phyloP scores from a whole-genome alignment of 2,888 invertebrate genomes.

The Prosopocoilus inquinatus region DNA sequence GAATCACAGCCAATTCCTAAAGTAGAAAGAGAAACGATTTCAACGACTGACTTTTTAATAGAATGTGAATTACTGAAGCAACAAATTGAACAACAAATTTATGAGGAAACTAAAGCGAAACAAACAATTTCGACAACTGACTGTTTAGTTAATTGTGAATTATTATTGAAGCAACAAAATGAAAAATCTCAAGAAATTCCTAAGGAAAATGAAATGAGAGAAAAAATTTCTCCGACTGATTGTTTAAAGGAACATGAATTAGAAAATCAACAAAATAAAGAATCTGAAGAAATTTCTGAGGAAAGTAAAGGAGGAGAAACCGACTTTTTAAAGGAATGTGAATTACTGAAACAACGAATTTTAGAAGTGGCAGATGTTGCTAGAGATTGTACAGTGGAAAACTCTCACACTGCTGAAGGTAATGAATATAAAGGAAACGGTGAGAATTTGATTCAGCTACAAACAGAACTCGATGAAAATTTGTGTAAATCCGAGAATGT shows the following conservation, averaged over 20 bases:
- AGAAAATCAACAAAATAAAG: too few species aligned
- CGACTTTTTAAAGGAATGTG: constrained; percentile 34
- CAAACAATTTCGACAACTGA: too few species aligned
- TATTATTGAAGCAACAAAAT: too few species aligned
- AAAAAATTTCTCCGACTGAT: too few species aligned
- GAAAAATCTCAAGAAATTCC: too few species aligned
- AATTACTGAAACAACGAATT: constrained; percentile 24
- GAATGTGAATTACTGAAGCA: constrained; percentile 29
- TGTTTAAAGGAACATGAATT: too few species aligned
- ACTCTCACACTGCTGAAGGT: background rate
- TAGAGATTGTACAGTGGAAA: background rate
- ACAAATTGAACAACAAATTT: too few species aligned
- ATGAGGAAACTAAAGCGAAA: too few species aligned
- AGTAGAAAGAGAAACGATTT: constrained; percentile 25
- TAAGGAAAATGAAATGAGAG: too few species aligned
- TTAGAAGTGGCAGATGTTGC: constrained; percentile 7
- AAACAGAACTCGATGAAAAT: background rate
- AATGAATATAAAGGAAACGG: background rate
- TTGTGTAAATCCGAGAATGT: background rate
- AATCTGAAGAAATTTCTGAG: too few species aligned
- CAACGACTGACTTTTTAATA: constrained; percentile 28
- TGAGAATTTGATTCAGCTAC: background rate
- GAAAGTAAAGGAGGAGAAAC: too few species aligned
- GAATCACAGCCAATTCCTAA: background rate
- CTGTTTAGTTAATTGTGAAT: too few species aligned